These are phyloP conservation scores for Cynoglossus semilaevis DNA, from an alignment of 2,113 vertebrate genomes.

Conservation along the genomic window DNA sequence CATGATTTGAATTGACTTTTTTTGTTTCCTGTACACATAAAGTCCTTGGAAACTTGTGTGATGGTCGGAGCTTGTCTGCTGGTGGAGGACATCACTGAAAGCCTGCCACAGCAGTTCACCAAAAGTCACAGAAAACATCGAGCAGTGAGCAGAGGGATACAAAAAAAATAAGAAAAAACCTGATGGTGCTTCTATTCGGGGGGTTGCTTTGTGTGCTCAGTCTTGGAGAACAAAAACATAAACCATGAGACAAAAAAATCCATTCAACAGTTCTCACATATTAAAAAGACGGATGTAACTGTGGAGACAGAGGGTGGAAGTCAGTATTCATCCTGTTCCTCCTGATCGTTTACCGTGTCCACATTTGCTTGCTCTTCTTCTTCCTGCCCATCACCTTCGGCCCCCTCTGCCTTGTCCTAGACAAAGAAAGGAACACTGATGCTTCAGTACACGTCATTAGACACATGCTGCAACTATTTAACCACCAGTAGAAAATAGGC, in stretches of 20 bases:
- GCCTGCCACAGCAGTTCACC: constrained; percentile 80
- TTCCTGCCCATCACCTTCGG: constrained; percentile 81
- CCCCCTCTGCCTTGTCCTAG: constrained; percentile 87
- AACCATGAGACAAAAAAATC: constrained; percentile 65
- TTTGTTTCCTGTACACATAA: constrained; percentile 51
- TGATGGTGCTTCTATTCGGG: constrained; percentile 73
- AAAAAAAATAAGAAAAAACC: constrained; percentile 48
- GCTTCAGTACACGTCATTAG: neutral
- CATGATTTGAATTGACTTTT: constrained; percentile 47
- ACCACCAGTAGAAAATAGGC: neutral
- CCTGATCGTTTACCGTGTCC: constrained; percentile 84
- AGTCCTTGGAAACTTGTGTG: constrained; percentile 76
- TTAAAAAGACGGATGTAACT: constrained; percentile 71
- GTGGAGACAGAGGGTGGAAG: constrained; percentile 56
- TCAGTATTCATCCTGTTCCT: constrained; percentile 98
- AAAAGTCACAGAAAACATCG: constrained; percentile 82
- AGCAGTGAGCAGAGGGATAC: constrained; percentile 60
- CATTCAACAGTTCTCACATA: constrained; percentile 82
- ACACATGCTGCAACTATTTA: constrained; percentile 22
- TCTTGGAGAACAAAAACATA: constrained; percentile 76
- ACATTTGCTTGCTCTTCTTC: constrained; percentile 86
- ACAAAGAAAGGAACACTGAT: neutral
- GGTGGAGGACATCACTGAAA: constrained; percentile 72
- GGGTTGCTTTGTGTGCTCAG: constrained; percentile 84
- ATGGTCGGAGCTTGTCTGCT: constrained; percentile 77